These are phyloP conservation scores for Leptosomus discolor DNA, from an alignment of 2,113 vertebrate species.

Conservation along the genomic window DNA sequence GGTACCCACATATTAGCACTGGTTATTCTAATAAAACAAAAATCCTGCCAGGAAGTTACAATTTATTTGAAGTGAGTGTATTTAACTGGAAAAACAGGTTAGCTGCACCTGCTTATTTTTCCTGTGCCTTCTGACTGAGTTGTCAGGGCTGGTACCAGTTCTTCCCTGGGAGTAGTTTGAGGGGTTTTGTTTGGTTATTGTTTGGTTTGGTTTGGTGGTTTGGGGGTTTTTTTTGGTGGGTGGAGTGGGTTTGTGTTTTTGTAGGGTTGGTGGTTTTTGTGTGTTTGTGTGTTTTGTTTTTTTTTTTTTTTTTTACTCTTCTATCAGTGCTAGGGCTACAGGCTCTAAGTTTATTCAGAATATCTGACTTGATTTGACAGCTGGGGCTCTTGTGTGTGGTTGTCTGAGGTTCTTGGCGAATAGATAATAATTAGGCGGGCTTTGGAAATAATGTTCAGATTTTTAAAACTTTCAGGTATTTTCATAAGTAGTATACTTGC, in stretches of 20 bases:
- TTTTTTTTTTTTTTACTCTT: background rate
- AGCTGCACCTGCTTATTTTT: background rate
- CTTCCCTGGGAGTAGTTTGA: background rate
- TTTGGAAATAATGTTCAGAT: background rate
- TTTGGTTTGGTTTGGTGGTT: background rate
- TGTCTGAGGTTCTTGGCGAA: background rate
- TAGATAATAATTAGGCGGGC: background rate
- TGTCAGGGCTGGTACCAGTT: background rate
- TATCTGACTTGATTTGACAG: background rate
- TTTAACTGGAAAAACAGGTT: conserved; percentile 12
- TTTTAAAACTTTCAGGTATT: too few species aligned
- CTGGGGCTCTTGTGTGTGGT: background rate
- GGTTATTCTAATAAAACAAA: background rate
- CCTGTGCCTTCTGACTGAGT: background rate
- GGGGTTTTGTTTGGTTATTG: too few species aligned
- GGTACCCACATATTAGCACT: background rate
- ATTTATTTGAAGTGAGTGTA: background rate
- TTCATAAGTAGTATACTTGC: background rate
- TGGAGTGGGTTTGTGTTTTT: background rate
- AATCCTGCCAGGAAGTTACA: background rate
- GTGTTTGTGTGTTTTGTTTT: background rate
- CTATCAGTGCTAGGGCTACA: background rate
- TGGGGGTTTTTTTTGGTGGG: too few species aligned
- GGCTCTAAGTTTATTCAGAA: background rate
- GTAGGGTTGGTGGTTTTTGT: background rate